Evolutionary conservation across 2,113 vertebrate species (phyloP), one percentile per base, ranked within the genome.

Genomic region (Oryzias melastigma): DNA sequence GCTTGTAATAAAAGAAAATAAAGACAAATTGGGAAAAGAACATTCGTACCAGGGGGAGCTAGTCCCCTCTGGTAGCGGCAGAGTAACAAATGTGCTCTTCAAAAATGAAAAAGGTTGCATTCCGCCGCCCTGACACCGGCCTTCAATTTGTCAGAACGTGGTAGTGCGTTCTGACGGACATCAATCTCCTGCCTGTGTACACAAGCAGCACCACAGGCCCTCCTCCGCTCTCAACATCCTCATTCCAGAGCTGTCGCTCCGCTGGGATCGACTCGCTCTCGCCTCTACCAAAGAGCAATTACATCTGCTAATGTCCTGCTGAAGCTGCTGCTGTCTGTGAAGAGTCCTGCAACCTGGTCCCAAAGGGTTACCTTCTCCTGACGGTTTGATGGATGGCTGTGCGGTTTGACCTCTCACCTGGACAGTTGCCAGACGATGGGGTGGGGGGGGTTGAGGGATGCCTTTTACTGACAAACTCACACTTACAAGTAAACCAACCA

Each of bases 361-460:
- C 78, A 35, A 0, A 55, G 73, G 77, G 62, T 19, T 53, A 66
- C 65, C 65, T 68, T 48, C 25, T n/a, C 51, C 67, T 79, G 89
- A 84, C 88, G 86, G 69, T 58, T 81, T 89, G 87, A 91, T 75
- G 79, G 88, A 90, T 90, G 80, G 70, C 55, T 45, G 57, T 40
- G 51, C 8, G 7, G 20, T 54, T 22, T 52, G 71, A 90, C 87
- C 88, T 81, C 65, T 79, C 68, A 72, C 64, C 41, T 18, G 19
- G 55, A 53, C 40, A 51, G 35, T 48, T 60, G 3, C 35, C 49
- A 40, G 41, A 56, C 14, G 45, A 54, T 51, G 24, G 57, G 50
- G n/a, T 5, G 29, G 27, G 14, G 15, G 41, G 1, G 12, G 13
- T 1, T 20, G 29, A 24, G 47, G 1, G 17, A 13, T 49, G 49